Evolutionary conservation across 2,113 vertebrate species (phyloP).

Genomic region (Oryzias curvinotus): DNA sequence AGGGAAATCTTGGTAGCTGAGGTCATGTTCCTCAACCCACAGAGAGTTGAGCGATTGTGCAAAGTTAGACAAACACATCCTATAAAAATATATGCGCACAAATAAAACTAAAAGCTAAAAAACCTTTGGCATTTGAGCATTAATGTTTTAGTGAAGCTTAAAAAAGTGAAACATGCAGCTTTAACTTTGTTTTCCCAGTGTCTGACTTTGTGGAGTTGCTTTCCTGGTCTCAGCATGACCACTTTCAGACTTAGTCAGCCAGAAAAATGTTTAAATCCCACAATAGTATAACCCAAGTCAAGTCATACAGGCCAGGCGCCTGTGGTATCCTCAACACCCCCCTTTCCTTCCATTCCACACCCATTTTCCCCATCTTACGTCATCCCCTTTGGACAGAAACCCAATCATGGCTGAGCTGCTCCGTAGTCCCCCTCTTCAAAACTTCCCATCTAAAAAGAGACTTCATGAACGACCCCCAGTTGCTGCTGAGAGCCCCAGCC

Average conservation of each 20-base stretch:
- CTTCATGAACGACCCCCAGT: conserved; percentile 32
- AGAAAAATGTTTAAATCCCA: conserved; percentile 46
- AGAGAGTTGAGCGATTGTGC: no score
- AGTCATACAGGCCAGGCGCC: conserved; percentile 14
- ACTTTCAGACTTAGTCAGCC: conserved; percentile 52
- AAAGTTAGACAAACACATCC: no score
- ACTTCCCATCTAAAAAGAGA: conserved; percentile 16
- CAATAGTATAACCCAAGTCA: conserved; percentile 39
- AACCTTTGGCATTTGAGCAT: no score
- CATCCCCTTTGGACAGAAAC: conserved; percentile 20
- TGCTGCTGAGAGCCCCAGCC: conserved; percentile 13
- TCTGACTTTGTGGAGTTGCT: conserved; percentile 8
- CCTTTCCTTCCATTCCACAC: conserved; percentile 1
- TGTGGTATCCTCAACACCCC: conserved; percentile 20
- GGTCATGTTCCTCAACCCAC: no score
- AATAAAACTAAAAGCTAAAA: no score
- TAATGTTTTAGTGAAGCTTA: not conserved
- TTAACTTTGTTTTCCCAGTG: conserved; percentile 1
- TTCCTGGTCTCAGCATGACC: conserved; percentile 28
- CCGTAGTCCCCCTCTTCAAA: conserved; percentile 31
- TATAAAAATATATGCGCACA: no score
- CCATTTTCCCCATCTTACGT: conserved; percentile 23
- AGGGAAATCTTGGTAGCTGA: no score
- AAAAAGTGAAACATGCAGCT: not conserved
- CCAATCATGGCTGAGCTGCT: conserved; percentile 31